Evolutionary conservation across 2,797 vertebrate genomes (phyloP), one percentile per base, ranked within the genome.

Genomic region (Notamacropus eugenii): DNA sequence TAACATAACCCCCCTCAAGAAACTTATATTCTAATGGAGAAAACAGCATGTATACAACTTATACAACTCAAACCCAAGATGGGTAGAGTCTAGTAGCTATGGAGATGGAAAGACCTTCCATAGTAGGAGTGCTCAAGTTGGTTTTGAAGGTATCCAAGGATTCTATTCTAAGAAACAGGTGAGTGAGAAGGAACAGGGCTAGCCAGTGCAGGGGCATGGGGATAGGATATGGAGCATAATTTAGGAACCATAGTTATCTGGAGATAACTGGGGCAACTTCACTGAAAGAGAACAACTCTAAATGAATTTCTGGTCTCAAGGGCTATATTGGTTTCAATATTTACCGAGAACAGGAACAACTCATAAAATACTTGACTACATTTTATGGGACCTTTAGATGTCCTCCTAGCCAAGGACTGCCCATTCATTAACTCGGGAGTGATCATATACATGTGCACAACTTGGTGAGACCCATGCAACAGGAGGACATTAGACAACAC

Each of bases 301-400:
- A 46, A 5, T 91, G 3, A 54, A 29, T 95, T n/a, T 93, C 94
- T 96, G 27, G 55, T 92, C 90, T 90, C 54, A 46, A 90, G 1
- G 93, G 28, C 94, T 95, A 95, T 90, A 1, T 19, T 90, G 24
- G 94, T 55, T 91, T 24, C 50, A 3, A 46, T 95, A 94, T 93
- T 57, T 95, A 55, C 92, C 91, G 94, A 54, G 34, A 93, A 52
- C 54, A 93, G 16, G 28, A 46, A 92, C 62, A 96, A 92, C 90
- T 91, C 74, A 31, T 93, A 62, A 24, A 46, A 22, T 46, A 96
- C 52, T n/a, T 27, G 90, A 90, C 90, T 46, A 50, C 56, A 28
- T 90, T 93, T 55, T 24, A 90, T 94, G 54, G 57, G 95, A 94
- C 55, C 34, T 87, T 93, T 74, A 56, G 92, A 4, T 54, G 62